These are phyloP conservation scores for Macrophya annulata DNA, from an alignment of 2,888 invertebrate genomes.

Conservation along the genomic window DNA sequence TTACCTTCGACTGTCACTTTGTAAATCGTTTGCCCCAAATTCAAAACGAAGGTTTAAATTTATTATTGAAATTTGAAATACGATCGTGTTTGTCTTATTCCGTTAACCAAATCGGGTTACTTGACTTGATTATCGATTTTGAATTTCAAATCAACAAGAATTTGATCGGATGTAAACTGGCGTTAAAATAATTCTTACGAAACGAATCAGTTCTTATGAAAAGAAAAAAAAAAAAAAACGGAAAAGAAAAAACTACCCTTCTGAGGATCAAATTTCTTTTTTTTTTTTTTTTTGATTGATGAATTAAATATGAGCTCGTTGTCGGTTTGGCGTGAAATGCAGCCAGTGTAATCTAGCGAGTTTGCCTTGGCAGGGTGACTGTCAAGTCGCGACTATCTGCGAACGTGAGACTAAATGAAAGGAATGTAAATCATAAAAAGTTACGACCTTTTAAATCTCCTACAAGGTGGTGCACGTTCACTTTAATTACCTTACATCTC, in stretches of 20 bases:
- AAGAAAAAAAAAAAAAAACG: too few relatives aligned
- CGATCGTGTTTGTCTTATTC: constrained; percentile 12
- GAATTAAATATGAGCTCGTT: neutral
- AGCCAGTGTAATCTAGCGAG: neutral
- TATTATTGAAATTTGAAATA: constrained; percentile 37
- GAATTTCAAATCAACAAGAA: neutral
- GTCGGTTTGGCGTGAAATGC: neutral
- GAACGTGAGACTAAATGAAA: constrained; percentile 79
- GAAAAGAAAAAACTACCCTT: neutral
- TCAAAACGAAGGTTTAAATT: constrained; percentile 12
- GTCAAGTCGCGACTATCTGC: constrained; percentile 55
- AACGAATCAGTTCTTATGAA: neutral
- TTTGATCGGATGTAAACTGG: neutral
- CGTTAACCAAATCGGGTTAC: neutral
- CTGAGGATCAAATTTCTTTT: neutral
- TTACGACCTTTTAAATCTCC: constrained; percentile 80
- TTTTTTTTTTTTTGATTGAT: neutral
- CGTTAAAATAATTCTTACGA: neutral
- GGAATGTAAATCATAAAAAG: constrained; percentile 80
- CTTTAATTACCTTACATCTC: constrained; percentile 79
- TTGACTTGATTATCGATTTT: too few relatives aligned
- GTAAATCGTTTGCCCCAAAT: constrained; percentile 38
- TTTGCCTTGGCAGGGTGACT: constrained; percentile 9
- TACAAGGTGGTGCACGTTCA: constrained; percentile 79
- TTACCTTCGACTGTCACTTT: constrained; percentile 40